phyloP scores from a whole-genome alignment of 2,888 invertebrate species.

The Silvanus unidentatus region DNA sequence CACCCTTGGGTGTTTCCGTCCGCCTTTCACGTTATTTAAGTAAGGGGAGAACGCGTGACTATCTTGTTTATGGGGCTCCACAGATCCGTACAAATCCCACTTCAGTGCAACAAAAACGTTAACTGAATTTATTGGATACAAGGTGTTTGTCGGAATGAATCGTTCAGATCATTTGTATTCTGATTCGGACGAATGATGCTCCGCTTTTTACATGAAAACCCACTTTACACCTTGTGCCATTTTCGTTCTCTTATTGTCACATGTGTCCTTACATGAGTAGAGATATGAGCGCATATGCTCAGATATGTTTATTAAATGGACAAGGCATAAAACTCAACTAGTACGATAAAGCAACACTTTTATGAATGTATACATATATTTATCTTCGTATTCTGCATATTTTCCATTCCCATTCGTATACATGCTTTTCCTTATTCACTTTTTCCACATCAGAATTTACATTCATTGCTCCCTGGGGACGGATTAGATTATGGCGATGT shows the following conservation, averaged over 20 bases:
- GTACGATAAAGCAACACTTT: slow-evolving; percentile 15
- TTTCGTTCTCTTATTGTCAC: slow-evolving; percentile 39
- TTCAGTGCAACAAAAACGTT: slow-evolving; percentile 46
- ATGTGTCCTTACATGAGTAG: slow-evolving; percentile 39
- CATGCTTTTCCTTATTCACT: too few relatives aligned
- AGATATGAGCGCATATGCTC: slow-evolving; percentile 39
- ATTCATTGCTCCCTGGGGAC: too few relatives aligned
- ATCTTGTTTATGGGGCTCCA: slow-evolving; percentile 48
- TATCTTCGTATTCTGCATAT: not conserved
- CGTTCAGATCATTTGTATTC: slow-evolving; percentile 49
- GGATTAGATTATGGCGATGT: too few relatives aligned
- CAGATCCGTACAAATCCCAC: slow-evolving; percentile 48
- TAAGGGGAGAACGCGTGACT: slow-evolving; percentile 41
- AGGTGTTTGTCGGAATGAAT: slow-evolving; percentile 50
- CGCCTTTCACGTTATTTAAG: slow-evolving; percentile 26
- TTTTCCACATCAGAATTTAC: too few relatives aligned
- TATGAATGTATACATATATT: slow-evolving; percentile 1
- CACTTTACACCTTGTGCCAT: slow-evolving; percentile 46
- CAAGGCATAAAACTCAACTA: slow-evolving; percentile 38
- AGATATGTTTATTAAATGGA: slow-evolving; percentile 49
- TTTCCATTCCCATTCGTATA: not conserved
- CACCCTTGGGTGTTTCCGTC: slow-evolving; percentile 16
- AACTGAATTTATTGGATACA: slow-evolving; percentile 51
- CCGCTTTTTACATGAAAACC: slow-evolving; percentile 48
- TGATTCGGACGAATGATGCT: slow-evolving; percentile 47